Evolutionary conservation across 2,797 vertebrate species (phyloP), one percentile per base, ranked within the genome.

Genomic region (Pangasius macronema): DNA sequence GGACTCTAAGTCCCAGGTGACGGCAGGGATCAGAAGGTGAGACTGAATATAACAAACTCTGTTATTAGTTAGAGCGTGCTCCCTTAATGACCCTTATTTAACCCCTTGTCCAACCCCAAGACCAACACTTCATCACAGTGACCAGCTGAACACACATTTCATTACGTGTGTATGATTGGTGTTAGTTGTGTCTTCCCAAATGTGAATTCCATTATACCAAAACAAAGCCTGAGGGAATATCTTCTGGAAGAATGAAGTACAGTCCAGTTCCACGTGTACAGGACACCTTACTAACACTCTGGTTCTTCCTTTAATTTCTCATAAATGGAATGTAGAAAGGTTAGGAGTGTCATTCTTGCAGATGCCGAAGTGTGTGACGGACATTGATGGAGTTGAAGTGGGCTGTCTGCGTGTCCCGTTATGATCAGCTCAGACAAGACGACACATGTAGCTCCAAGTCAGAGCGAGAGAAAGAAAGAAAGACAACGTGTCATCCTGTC

Each of bases 21-120:
- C 95, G 92, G 92, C 96, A 92, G 96, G 95, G 91, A 92, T 91
- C 0, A 97, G 95, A 96, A 98, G 98, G 98, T 99, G 96, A 97
- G 97, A 89, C 30, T 18, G 22, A 83, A 75, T 72, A 8, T 33
- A 68, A 88, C 53, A 42, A 27, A 53, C 27, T 53, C 27, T 20
- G 49, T 18, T 57, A 36, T 87, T 46, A 65, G 33, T 7, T 53
- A 24, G 30, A 83, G 36, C 4, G 68, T 84, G 24, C 5, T 59
- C 18, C 59, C 75, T 55, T 79, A 24, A 36, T 30, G 5, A 42
- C 9, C 33, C 53, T 42, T 63, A 61, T 24, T 83, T 30, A 46
- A 42, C 57, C 79, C 57, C 42, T 27, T n/a, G 11, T 42, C 39
- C 27, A 61, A 7, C 24, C 79, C 79, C 11, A 16, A 81, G 79